Evolutionary conservation across 2,888 invertebrate species (phyloP).

Genomic region (Ethmia dodecea): DNA sequence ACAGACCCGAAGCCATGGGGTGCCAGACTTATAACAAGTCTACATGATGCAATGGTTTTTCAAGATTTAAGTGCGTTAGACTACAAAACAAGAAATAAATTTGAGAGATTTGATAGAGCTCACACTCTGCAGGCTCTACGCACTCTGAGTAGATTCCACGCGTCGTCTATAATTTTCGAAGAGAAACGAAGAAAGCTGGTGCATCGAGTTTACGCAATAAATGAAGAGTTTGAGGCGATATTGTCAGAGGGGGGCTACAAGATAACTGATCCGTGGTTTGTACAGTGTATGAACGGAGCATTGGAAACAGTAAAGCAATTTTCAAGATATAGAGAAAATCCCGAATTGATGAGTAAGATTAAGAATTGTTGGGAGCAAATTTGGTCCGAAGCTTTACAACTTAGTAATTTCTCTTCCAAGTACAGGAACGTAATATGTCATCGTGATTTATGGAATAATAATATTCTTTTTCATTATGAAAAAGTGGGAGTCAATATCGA

Average conservation of each 20-base stretch:
- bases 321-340: conserved; percentile 42
- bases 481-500: conserved; percentile 24
- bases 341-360: conserved; percentile 29
- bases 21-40: conserved; percentile 36
- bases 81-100: conserved; percentile 49
- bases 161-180: conserved; percentile 72
- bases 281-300: conserved; percentile 53
- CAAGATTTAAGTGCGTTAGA: conserved; percentile 52
- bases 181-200: conserved; percentile 47
- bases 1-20: conserved; percentile 55
- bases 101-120: conserved; percentile 54
- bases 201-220: conserved; percentile 33
- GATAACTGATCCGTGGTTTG: conserved; percentile 43
- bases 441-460: conserved; percentile 81
- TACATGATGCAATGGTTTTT: conserved; percentile 53
- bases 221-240: conserved; percentile 39
- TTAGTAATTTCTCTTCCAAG: conserved; percentile 39
- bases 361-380: conserved; percentile 42
- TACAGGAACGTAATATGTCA: conserved; percentile 76
- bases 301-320: conserved; percentile 44
- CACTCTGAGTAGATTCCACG: conserved; percentile 69
- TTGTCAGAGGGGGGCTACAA: conserved; percentile 44
- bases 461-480: conserved; percentile 74
- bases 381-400: conserved; percentile 42
- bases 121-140: conserved; percentile 65